phyloP scores from a whole-genome alignment of 2,888 invertebrate genomes.

The Netelia melanura region DNA sequence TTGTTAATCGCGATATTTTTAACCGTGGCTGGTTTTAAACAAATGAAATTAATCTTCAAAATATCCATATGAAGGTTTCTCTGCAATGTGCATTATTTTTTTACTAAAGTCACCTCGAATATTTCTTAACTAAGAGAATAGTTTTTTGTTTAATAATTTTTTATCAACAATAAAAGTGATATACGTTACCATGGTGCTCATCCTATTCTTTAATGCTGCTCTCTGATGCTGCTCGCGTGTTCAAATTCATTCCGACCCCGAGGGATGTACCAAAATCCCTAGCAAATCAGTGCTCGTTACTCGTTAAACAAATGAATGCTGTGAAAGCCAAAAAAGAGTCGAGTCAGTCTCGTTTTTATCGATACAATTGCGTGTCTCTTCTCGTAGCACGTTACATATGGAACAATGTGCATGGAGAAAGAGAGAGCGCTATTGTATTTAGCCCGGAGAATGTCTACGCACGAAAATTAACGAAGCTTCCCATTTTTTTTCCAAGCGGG shows the following conservation, averaged over 20 bases:
- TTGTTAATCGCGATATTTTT: background rate
- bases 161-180: no score
- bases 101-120: no score
- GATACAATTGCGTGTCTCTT: slow-evolving; percentile 54
- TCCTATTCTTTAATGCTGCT: background rate
- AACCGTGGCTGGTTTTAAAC: background rate
- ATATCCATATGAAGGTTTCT: no score
- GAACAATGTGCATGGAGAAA: slow-evolving; percentile 43
- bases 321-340: slow-evolving; percentile 7
- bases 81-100: no score
- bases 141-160: no score
- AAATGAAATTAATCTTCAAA: background rate
- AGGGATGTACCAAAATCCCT: background rate
- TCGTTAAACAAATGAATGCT: slow-evolving; percentile 25
- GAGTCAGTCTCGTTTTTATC: slow-evolving; percentile 56
- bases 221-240: background rate
- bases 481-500: slow-evolving; percentile 24
- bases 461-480: slow-evolving; percentile 60
- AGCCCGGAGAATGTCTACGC: slow-evolving; percentile 19
- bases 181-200: no score
- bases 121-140: no score
- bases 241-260: background rate
- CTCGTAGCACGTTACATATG: background rate
- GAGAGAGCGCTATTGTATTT: slow-evolving; percentile 38
- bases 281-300: slow-evolving; percentile 43